These are phyloP conservation scores for Aphelinus atriplicis DNA, from an alignment of 1,140 invertebrate species.

Conservation along the genomic window DNA sequence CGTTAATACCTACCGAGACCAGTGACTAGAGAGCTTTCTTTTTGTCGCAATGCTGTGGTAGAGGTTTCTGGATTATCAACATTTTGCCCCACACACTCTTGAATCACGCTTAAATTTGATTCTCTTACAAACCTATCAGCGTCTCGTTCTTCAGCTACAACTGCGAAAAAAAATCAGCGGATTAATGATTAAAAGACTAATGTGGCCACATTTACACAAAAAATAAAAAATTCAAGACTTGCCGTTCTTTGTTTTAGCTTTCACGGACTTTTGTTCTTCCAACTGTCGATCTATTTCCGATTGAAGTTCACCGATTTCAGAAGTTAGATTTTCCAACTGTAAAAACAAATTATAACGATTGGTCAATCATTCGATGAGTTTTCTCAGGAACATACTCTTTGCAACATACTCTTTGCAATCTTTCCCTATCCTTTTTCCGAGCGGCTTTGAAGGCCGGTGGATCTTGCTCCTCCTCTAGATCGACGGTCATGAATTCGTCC, in stretches of 20 bases:
- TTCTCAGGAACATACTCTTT: constrained; percentile 4
- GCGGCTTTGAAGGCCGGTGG: constrained; percentile 94
- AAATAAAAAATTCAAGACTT: neutral
- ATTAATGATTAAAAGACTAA: no score
- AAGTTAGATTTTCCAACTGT: constrained; percentile 59
- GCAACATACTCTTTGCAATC: constrained; percentile 74
- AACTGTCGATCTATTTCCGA: constrained; percentile 80
- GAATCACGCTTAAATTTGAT: constrained; percentile 69
- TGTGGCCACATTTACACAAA: no score
- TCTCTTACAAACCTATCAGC: constrained; percentile 69
- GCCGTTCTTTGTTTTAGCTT: constrained; percentile 54
- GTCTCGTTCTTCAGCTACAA: constrained; percentile 60
- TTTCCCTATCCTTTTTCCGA: constrained; percentile 85
- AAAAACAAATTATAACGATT: constrained; percentile 15
- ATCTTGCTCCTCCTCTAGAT: constrained; percentile 96
- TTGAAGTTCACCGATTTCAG: constrained; percentile 77
- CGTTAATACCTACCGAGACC: constrained; percentile 47
- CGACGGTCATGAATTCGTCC: constrained; percentile 97
- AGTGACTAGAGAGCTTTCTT: constrained; percentile 39
- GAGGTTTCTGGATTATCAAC: constrained; percentile 44
- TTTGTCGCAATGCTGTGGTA: constrained; percentile 8
- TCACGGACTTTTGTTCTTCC: constrained; percentile 69
- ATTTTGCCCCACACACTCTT: constrained; percentile 58
- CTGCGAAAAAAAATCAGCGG: neutral
- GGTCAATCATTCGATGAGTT: no score